A percentile compares a stretch with the other conserved stretches of the same genome.
Evolutionary conservation across 1,140 invertebrate genomes (phyloP).

Genomic region (Dryas iulia): DNA sequence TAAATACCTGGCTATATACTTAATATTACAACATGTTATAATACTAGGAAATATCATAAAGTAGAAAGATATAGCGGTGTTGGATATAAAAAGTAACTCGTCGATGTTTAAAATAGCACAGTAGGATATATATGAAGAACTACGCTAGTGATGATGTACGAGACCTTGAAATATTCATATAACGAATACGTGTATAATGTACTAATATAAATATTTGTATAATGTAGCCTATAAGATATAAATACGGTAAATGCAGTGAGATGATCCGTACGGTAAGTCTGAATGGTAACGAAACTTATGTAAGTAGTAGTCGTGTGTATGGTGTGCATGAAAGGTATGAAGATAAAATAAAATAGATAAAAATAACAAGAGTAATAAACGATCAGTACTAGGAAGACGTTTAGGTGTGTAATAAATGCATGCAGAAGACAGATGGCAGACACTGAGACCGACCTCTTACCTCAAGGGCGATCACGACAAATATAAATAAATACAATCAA

Average conservation of each 20-base stretch:
- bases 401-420: constrained; percentile 50
- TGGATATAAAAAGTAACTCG: constrained; percentile 53
- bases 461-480: constrained; percentile 48
- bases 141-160: constrained; percentile 63
- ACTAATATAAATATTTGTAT: constrained; percentile 42
- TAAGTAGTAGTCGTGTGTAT: constrained; percentile 54
- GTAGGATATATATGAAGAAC: constrained; percentile 50
- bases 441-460: constrained; percentile 71
- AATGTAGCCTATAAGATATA: constrained; percentile 41
- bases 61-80: constrained; percentile 62
- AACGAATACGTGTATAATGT: constrained; percentile 41
- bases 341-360: constrained; percentile 56
- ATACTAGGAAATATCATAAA: constrained; percentile 59
- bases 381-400: constrained; percentile 45
- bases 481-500: constrained; percentile 46
- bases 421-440: constrained; percentile 66
- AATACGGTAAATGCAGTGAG: constrained; percentile 44
- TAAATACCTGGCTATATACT: constrained; percentile 41
- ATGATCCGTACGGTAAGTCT: constrained; percentile 32
- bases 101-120: constrained; percentile 48
- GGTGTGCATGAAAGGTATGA: constrained; percentile 72
- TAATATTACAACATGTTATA: constrained; percentile 51
- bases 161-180: constrained; percentile 51
- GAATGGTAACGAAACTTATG: constrained; percentile 35
- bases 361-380: constrained; percentile 55